Base-by-base conservation (phyloP, 1,140 invertebrate genomes). In the Zelostemma sp. region DNA sequence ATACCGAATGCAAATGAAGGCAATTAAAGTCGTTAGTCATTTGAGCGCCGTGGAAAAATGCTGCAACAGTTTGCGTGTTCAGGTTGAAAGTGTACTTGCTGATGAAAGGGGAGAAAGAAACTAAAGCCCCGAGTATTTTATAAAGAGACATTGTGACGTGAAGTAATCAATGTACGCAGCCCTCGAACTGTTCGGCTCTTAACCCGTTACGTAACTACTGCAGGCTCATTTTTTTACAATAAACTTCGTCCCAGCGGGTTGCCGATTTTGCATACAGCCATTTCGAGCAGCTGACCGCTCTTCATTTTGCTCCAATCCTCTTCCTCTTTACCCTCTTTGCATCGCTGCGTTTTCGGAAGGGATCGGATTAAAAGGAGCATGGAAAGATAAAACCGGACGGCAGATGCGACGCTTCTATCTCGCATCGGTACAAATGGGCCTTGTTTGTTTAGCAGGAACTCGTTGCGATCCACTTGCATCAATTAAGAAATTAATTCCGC, bases 301-400 rank as follows among this genome's bases (percentile, higher is more conserved):
- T 66, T 71, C 68, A 71, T 65, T 64, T 47, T 51, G 56, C 55
- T 56, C 43, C 43, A 43, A 61, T 71, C 54, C 65, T 58, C 65
- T 59, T 41, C 43, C 68, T 66, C 63, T 68, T 65, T 60, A 68
- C 51, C 67, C 61, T 57, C 48, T 65, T 51, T 40, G n/a, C 62
- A 63, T 71, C 59, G 55, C 68, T 55, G 48, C 54, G 41, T 62
- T 58, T 63, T 71, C 59, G 49, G 41, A 14, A 55, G 64, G 76
- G 72, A 80, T 78, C 74, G 69, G 77, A 81, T 81, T 79, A 76
- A 81, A 79, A 79, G 71, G 68, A 77, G 69, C 43, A 66, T 25
- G 68, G 66, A 80, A 77, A 77, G 77, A 80, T 79, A 81, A 81
- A 81, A 81, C 79, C 77, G 79, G 79, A 79, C 71, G 73, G 77